Evolutionary conservation across 2,113 vertebrate genomes (phyloP).

Genomic region (western clawed frog (Xenopus tropicalis)): DNA sequence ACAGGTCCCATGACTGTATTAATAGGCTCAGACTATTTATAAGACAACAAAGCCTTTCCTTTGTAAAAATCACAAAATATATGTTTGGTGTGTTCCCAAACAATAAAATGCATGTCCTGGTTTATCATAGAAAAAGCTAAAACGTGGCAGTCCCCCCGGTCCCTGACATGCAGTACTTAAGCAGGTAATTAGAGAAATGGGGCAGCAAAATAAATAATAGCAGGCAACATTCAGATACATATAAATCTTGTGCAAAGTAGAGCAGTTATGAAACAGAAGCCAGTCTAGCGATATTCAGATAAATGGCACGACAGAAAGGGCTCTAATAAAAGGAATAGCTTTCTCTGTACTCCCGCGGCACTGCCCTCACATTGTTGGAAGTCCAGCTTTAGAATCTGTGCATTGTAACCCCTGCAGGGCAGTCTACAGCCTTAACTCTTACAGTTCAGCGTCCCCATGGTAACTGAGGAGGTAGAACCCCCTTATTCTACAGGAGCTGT

Average conservation of each 20-base stretch:
- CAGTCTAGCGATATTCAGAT: background rate
- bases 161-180: background rate
- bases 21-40: no score
- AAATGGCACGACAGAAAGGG: background rate
- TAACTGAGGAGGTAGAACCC: no score
- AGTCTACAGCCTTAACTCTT: no score
- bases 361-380: no score
- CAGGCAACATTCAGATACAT: background rate
- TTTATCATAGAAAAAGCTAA: background rate
- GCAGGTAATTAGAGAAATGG: background rate
- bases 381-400: no score
- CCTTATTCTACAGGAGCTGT: no score
- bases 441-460: no score
- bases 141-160: background rate
- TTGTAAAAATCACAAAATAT: no score
- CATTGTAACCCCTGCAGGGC: no score
- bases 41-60: no score
- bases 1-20: no score
- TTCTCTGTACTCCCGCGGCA: background rate
- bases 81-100: no score
- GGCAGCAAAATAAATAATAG: background rate
- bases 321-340: background rate
- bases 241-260: constrained; percentile 1
- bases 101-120: background rate
- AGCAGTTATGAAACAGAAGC: background rate